These are phyloP conservation scores for Apus apus DNA, from an alignment of 2,113 vertebrate species.

Conservation along the genomic window DNA sequence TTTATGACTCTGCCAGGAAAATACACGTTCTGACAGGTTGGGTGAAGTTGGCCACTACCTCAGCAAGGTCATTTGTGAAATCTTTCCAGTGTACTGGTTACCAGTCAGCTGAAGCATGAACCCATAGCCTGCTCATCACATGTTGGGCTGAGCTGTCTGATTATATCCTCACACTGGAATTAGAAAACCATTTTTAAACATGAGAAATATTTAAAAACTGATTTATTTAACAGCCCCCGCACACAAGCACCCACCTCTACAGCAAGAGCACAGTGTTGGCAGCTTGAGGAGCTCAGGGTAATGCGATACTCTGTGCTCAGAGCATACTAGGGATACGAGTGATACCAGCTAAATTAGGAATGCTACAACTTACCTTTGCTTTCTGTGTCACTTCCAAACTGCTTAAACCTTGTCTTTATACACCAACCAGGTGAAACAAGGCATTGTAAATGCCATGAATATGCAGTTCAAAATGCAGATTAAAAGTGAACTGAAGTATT, in stretches of 20 bases:
- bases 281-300: background rate
- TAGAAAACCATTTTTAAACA: background rate
- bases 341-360: background rate
- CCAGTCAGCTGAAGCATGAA: background rate
- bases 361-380: background rate
- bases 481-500: background rate
- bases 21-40: fast-evolving
- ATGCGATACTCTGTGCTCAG: background rate
- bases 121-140: background rate
- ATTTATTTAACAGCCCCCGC: background rate
- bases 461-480: background rate
- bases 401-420: background rate
- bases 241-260: background rate
- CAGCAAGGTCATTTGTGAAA: background rate
- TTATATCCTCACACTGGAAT: background rate
- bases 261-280: background rate
- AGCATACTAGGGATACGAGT: background rate
- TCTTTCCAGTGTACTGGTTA: background rate
- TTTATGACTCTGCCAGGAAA: background rate
- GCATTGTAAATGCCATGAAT: background rate
- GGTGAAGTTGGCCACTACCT: background rate
- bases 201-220: background rate
- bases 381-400: background rate
- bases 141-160: background rate
- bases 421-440: background rate